These are phyloP conservation scores for Gymnogyps californianus DNA, from an alignment of 2,113 vertebrate genomes.

Conservation along the genomic window DNA sequence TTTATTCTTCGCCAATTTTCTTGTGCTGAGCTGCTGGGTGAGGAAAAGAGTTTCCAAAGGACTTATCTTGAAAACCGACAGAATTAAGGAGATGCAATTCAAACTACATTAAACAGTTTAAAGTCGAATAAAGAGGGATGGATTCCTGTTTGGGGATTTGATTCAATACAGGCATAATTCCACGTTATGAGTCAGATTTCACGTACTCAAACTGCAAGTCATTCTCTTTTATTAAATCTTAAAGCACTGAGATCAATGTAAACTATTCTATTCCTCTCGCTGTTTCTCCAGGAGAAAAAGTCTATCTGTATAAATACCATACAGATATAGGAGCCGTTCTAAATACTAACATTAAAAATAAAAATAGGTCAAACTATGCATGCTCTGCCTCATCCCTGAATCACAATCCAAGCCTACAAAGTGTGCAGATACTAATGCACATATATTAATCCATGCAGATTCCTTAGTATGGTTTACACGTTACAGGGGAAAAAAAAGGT, in stretches of 20 bases:
- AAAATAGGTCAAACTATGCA: fast-evolving
- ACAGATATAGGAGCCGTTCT: not conserved
- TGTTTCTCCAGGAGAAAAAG: not conserved
- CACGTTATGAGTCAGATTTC: not conserved
- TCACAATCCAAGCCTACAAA: not conserved
- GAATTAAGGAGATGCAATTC: not conserved
- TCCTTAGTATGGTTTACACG: not conserved
- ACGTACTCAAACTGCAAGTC: slow-evolving; percentile 16
- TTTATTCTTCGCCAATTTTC: not conserved
- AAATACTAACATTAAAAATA: not conserved
- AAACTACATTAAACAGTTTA: not conserved
- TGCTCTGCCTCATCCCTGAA: not conserved
- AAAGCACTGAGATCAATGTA: slow-evolving; percentile 3
- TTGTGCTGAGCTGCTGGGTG: not conserved
- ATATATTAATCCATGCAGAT: fast-evolving
- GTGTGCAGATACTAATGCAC: not conserved
- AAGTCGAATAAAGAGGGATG: not conserved
- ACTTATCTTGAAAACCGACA: not conserved
- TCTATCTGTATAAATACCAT: not conserved
- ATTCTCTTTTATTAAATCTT: slow-evolving; percentile 5
- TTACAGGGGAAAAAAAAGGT: not conserved
- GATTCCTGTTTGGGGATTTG: not conserved
- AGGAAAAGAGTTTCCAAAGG: not conserved
- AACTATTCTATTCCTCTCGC: not conserved
- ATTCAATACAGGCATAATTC: not conserved